Conservation (phyloP, 2,797 vertebrate species). For the Danio choprae region DNA sequence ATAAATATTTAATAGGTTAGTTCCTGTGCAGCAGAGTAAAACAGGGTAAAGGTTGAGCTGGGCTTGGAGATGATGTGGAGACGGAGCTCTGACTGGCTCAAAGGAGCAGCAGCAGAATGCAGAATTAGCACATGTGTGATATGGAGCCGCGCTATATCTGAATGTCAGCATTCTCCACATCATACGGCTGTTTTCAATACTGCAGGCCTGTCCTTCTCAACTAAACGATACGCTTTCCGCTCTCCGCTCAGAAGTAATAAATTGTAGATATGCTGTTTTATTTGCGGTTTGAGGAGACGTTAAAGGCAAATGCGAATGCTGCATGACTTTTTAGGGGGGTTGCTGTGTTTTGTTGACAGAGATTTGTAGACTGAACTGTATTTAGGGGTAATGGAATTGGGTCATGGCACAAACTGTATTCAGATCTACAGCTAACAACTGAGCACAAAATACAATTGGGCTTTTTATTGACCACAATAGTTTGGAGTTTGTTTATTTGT, state of each 20-base stretch:
- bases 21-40: conserved; percentile 39
- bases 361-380: neutral
- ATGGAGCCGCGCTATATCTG: conserved; percentile 9
- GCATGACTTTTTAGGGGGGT: neutral
- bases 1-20: conserved; percentile 33
- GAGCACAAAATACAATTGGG: neutral
- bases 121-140: conserved; percentile 12
- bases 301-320: neutral
- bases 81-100: conserved; percentile 19
- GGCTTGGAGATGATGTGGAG: conserved; percentile 20
- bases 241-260: neutral
- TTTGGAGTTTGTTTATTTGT: no score
- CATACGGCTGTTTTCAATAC: conserved; percentile 32
- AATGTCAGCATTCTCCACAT: conserved; percentile 13
- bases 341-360: conserved; percentile 5
- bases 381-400: neutral
- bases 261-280: conserved; percentile 15
- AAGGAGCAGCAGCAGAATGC: conserved; percentile 22
- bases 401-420: neutral
- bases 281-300: conserved; percentile 3
- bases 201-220: conserved; percentile 12
- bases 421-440: neutral
- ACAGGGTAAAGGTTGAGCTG: conserved; percentile 34
- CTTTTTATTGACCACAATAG: no score
- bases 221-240: conserved; percentile 14